Evolutionary conservation across 2,113 vertebrate species (phyloP).

Genomic region (Pterocles orientalis): DNA sequence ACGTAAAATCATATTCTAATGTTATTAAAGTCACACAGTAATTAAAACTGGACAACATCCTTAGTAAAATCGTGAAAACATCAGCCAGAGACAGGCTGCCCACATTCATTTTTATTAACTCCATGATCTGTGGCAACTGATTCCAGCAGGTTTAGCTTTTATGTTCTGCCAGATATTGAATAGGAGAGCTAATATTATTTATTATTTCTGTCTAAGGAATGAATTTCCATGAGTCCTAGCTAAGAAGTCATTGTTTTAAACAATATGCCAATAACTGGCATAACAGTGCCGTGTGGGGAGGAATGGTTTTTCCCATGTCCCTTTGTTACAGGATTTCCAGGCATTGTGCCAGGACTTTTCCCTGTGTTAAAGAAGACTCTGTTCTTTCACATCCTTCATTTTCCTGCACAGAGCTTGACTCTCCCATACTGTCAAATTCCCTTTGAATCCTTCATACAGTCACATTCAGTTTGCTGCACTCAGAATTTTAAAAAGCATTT

Average conservation of each 20-base stretch:
- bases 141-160: background rate
- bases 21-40: background rate
- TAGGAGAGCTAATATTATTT: background rate
- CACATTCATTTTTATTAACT: background rate
- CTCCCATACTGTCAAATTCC: background rate
- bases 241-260: background rate
- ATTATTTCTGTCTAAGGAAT: background rate
- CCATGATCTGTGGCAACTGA: background rate
- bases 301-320: background rate
- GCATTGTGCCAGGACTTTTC: background rate
- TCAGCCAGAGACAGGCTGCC: background rate
- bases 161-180: background rate
- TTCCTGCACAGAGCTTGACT: background rate
- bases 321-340: slow-evolving; percentile 26
- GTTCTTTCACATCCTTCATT: background rate
- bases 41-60: slow-evolving; percentile 18
- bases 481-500: background rate
- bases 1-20: background rate
- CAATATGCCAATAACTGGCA: background rate
- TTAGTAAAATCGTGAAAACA: background rate
- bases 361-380: background rate
- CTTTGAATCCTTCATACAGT: background rate
- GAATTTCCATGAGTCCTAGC: background rate
- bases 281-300: background rate
- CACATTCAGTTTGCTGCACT: background rate